Base-by-base conservation (phyloP, 2,113 vertebrate genomes). In the Melozone crissalis region DNA sequence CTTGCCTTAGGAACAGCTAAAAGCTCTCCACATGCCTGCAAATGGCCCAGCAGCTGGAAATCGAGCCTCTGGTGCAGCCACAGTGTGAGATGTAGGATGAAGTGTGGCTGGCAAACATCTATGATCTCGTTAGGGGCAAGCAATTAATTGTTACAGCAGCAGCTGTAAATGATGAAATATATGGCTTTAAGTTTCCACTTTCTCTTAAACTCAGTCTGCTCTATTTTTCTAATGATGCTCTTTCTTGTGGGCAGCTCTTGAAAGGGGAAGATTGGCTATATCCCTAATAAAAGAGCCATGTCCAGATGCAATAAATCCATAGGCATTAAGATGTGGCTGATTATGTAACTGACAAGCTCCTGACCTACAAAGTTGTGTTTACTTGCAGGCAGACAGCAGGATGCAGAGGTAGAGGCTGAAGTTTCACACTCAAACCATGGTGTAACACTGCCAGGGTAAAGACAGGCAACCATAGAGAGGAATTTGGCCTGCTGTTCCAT, bases 321-420 rank as follows among this genome's bases (percentile, higher is more conserved):
- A 61, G 58, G 52, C 47, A 68, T 19, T 67, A 87, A 65, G 61
- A 67, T 35, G 69, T 61, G 47, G 80, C 51, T 78, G 35, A 43
- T 63, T 78, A 67, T 27, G 33, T 90, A 85, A 88, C 2, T 52
- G 63, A 74, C 30, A 63, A 92, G 88, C 90, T 93, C 63, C 79
- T 84, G 83, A 92, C 92, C 95, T 72, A 76, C 23, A 81, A 83
- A 92, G 61, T 28, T 90, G 58, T 68, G 80, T 82, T 95, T 88
- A 72, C 80, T 78, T 62, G 24, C 20, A 71, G n/a, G 28, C 72
- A 95, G 55, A 46, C 41, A 82, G 84, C 49, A 72, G 37, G 5
- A 57, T 62, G 58, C 55, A 78, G 46, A 69, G 16, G 54, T 37
- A 80, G 67, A 91, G 41, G 33, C 68, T 74, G 43, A 74, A 94